These are phyloP conservation scores for Mesodorylaimus sp. DNA, from an alignment of 2,888 invertebrate genomes.

Conservation along the genomic window DNA sequence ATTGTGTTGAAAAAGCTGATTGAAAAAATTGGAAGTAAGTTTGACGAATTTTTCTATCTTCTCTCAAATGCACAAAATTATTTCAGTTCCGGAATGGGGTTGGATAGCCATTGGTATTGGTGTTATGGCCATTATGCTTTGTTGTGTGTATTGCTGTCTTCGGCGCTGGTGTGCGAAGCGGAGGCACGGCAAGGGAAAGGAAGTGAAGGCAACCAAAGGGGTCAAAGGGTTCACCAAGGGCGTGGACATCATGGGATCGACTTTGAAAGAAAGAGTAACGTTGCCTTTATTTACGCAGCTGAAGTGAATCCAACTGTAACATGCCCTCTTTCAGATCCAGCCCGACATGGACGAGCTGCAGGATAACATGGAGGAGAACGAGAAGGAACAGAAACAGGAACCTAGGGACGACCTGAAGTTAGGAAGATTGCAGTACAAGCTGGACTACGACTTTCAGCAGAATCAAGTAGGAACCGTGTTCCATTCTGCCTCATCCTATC, in stretches of 20 bases:
- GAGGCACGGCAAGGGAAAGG: conserved; percentile 41
- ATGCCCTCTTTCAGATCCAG: conserved; percentile 37
- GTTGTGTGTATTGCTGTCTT: conserved; percentile 67
- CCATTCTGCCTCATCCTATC: too few relatives aligned
- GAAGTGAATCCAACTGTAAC: too few relatives aligned
- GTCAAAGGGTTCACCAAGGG: conserved; percentile 77
- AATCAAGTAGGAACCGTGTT: conserved; percentile 47
- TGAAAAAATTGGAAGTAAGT: too few relatives aligned
- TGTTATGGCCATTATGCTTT: conserved; percentile 52
- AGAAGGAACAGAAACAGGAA: conserved; percentile 34
- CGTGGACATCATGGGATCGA: conserved; percentile 81
- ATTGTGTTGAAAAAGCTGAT: too few relatives aligned
- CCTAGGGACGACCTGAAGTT: conserved; percentile 41
- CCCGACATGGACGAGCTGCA: conserved; percentile 40
- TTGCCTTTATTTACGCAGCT: too few relatives aligned
- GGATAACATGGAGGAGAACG: conserved; percentile 42
- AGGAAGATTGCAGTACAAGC: conserved; percentile 73
- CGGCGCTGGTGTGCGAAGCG: conserved; percentile 51
- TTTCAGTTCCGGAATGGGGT: conserved; percentile 6
- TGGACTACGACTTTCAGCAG: conserved; percentile 97
- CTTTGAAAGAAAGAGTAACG: conserved; percentile 94
- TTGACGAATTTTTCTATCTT: too few relatives aligned
- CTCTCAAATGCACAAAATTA: too few relatives aligned
- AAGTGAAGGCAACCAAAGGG: too few relatives aligned
- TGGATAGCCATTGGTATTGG: conserved; percentile 41